Conservation (phyloP, 2,888 invertebrate genomes). For the Odontocerum albicorne region DNA sequence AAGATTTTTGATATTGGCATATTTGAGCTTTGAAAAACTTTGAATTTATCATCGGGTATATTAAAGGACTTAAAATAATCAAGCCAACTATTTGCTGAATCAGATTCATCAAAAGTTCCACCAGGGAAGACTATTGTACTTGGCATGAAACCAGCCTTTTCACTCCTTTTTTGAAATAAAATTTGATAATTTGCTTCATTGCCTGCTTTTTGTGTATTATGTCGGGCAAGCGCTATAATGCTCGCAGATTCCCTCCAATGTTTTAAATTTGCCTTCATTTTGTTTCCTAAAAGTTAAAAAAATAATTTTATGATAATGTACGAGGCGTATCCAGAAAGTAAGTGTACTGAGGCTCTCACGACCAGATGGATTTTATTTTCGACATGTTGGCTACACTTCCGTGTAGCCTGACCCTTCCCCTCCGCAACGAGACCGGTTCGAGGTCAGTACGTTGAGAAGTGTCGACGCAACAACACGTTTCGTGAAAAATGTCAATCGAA, state of each 20-base stretch:
- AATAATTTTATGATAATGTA: constrained; percentile 3
- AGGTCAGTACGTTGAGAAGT: too few species aligned
- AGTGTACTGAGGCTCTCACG: too few species aligned
- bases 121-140: constrained; percentile 87
- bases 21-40: constrained; percentile 46
- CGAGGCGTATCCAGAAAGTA: too few species aligned
- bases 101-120: constrained; percentile 68
- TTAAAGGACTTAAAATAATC: constrained; percentile 63
- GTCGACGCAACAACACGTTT: too few species aligned
- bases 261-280: constrained; percentile 20
- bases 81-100: constrained; percentile 71
- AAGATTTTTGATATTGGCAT: constrained; percentile 52
- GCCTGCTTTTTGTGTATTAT: constrained; percentile 1
- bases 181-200: constrained; percentile 52
- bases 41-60: constrained; percentile 54
- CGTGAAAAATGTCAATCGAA: too few species aligned
- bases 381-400: too few species aligned
- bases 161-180: constrained; percentile 66
- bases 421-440: too few species aligned
- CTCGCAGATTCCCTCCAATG: constrained; percentile 32
- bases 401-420: too few species aligned
- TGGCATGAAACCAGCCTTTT: constrained; percentile 71
- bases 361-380: too few species aligned
- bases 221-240: constrained; percentile 25
- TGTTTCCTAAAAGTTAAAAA: neutral